Base-by-base conservation (phyloP, 2,888 invertebrate species). In the Galerucella pusilla region DNA sequence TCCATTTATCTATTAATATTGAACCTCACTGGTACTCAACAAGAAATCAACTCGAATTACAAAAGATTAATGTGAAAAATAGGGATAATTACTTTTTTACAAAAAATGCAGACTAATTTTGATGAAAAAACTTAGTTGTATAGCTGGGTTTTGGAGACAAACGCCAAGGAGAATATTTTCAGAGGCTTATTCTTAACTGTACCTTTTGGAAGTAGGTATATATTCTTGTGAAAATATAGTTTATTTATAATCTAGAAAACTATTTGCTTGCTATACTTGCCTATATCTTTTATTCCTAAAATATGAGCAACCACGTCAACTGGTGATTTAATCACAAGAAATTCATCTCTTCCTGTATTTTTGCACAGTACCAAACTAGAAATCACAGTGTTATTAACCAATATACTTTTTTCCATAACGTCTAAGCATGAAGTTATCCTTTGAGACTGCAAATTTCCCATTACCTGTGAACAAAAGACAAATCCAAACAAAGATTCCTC, bases 211-310 rank as follows among this genome's bases (percentile, higher is more conserved):
- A 28, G 28, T 28, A n/a, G n/a, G n/a, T n/a, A n/a, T 28, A 28
- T 28, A 3, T 28, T 28, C 5, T 28, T 28, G 0, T 5, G n/a
- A 28, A 28, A 28, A 28, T 5, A 28, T n/a, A n/a, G n/a, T n/a
- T 35, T 7, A 35, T 35, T 7, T 35, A 7, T 35, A 1, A 35
- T 35, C 35, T 35, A 35, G 35, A 57, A 57, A 57, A 3, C 9
- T 57, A 9, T n/a, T 57, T 1, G 16, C 20, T n/a, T 16, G 11
- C 6, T 20, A 20, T 6, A 59, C 59, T 74, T 75, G 80, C 81
- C 78, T 54, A 81, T 65, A 76, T 82, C 77, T 25, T 77, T 79
- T 46, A 83, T 80, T 45, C 82, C 83, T 61, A 83, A 74, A 63
- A 83, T 80, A 46, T 80, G 77, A 28, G 81, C 77, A 1, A 81